Evolutionary conservation across 2,888 invertebrate species (phyloP), one percentile per base, ranked within the genome.

Genomic region (Saturnia japonica): DNA sequence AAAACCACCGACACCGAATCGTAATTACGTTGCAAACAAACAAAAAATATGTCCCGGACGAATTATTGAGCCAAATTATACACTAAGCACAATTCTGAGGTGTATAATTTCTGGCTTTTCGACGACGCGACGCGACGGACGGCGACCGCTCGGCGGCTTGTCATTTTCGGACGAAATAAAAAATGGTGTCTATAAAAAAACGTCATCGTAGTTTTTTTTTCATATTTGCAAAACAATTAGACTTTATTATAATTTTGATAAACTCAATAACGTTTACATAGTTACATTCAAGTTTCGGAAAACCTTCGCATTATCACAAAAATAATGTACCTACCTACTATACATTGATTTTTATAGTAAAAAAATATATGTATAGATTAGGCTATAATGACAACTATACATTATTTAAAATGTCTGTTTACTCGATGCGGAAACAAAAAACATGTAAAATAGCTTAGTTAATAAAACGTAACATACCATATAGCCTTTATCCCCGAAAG

Each of bases 61-160:
- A 88, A 90, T 89, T 90, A 90, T 88, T 86, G 88, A 84, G 79
- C 82, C 77, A 91, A 91, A 91, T 91, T 91, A 91, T 89, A 91
- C 77, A 76, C 76, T 69, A 34, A 68, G 22, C 64, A 19, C 40
- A 16, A n/a, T 64, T n/a, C 64, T 74, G 71, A 74, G 76, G 71
- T 70, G 73, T 72, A 81, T 84, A 82, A 83, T 83, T 79, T 82
- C 76, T 78, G 74, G 76, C 69, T 79, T 82, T 82, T 82, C 77
- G 72, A 75, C 70, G 68, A 22, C 25, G 25, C 57, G 57, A 57
- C 57, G 34, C 34, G 34, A 34, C 54, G 22, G 22, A 54, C 22
- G 54, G 67, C 81, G 77, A 77, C 78, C 76, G 76, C 73, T 74
- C 77, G 81, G 81, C 79, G 76, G 74, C 79, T 78, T 83, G 88